These are phyloP conservation scores for Diogma glabrata DNA, from an alignment of 2,888 invertebrate genomes.

Conservation along the genomic window DNA sequence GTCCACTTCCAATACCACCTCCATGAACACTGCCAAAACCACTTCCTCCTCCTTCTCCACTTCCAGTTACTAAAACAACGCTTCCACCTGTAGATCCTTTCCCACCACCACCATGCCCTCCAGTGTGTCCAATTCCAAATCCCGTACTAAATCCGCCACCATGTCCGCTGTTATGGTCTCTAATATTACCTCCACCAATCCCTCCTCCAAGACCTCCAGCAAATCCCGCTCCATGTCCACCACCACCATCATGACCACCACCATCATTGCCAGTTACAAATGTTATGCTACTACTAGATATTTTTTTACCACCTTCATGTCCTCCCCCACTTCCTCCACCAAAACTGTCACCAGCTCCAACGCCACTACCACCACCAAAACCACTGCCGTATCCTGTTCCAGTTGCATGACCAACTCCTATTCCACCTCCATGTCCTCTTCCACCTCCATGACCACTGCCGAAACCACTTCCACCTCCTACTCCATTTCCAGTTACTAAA, in stretches of 20 bases:
- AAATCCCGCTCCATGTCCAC: constrained; percentile 9
- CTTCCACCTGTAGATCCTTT: constrained; percentile 16
- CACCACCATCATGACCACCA: constrained; percentile 15
- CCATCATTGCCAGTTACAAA: too few relatives aligned
- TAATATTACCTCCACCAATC: constrained; percentile 9
- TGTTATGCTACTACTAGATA: too few relatives aligned
- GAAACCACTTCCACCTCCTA: constrained; percentile 7
- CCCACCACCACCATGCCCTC: constrained; percentile 14
- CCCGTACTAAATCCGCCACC: constrained; percentile 9
- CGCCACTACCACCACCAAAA: too few relatives aligned
- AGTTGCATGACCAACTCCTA: too few relatives aligned
- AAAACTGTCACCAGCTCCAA: constrained; percentile 15
- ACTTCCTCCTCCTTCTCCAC: constrained; percentile 9
- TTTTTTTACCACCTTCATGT: too few relatives aligned
- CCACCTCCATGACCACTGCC: too few relatives aligned
- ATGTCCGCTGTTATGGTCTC: constrained; percentile 8
- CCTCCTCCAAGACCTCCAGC: constrained; percentile 11
- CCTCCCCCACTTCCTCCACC: constrained; percentile 9
- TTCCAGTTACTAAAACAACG: constrained; percentile 14
- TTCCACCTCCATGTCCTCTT: too few relatives aligned
- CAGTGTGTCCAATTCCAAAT: constrained; percentile 13
- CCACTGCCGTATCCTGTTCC: too few relatives aligned
- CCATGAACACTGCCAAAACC: constrained; percentile 10
- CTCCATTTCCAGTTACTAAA: constrained; percentile 12
- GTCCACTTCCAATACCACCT: constrained; percentile 15